These are phyloP conservation scores for Cephus spinipes DNA, from an alignment of 2,888 invertebrate genomes.

Conservation along the genomic window DNA sequence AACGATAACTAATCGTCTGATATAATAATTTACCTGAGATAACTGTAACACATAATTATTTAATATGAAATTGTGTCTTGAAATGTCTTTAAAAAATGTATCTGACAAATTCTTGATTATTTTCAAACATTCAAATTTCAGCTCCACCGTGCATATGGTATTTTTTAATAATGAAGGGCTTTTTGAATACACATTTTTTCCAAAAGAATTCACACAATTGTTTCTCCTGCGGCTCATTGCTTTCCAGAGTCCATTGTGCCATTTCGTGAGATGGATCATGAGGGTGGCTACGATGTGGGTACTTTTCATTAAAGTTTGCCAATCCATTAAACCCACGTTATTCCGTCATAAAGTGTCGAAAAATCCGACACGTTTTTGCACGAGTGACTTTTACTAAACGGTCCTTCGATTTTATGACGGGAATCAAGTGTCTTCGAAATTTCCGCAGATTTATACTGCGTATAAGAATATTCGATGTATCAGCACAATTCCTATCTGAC, in stretches of 20 bases:
- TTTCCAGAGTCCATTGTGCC: neutral
- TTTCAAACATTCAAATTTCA: neutral
- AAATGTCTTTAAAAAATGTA: neutral
- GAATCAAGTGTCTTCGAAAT: neutral
- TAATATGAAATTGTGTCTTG: neutral
- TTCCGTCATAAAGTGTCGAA: neutral
- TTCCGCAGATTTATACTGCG: neutral
- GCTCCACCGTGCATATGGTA: neutral
- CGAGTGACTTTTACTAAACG: neutral
- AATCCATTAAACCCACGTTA: neutral
- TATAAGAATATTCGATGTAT: neutral
- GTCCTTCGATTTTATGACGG: neutral
- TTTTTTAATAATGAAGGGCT: neutral
- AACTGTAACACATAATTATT: neutral
- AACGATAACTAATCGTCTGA: no score
- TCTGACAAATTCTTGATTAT: neutral
- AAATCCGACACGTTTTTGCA: neutral
- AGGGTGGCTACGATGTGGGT: neutral
- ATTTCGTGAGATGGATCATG: neutral
- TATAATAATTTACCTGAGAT: no score
- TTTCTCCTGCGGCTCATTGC: neutral
- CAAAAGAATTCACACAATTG: neutral
- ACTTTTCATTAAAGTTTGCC: neutral
- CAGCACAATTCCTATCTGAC: neutral
- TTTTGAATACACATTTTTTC: neutral